These are phyloP conservation scores for Danio jaintianensis DNA, from an alignment of 2,797 vertebrate species.

Conservation along the genomic window DNA sequence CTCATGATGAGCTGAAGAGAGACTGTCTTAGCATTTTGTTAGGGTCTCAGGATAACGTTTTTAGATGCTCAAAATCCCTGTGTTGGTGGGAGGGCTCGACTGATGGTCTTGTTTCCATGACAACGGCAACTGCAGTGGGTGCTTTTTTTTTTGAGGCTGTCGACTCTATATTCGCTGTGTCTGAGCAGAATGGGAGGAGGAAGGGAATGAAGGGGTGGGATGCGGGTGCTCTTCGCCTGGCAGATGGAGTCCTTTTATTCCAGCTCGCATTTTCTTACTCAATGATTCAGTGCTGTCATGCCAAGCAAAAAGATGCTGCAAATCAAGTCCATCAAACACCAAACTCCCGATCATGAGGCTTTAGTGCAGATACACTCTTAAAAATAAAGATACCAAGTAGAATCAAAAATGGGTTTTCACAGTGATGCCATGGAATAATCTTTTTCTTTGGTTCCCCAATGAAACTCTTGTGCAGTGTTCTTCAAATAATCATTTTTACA, in stretches of 20 bases:
- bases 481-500: too few species aligned
- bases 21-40: not conserved
- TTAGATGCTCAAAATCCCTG: conserved; percentile 51
- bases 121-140: conserved; percentile 62
- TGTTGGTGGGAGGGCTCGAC: conserved; percentile 46
- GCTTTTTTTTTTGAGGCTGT: conserved; percentile 48
- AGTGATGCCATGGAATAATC: too few species aligned
- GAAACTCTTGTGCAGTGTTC: too few species aligned
- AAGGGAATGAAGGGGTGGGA: conserved; percentile 12
- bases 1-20: not conserved
- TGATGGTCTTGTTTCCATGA: conserved; percentile 64
- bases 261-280: conserved; percentile 22
- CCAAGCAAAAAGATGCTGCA: conserved; percentile 49
- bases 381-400: too few species aligned
- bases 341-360: not conserved
- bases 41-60: conserved; percentile 38
- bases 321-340: conserved; percentile 22
- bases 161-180: conserved; percentile 46
- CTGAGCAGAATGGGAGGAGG: conserved; percentile 13
- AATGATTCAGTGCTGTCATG: conserved; percentile 45
- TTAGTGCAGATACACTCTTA: not conserved
- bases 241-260: conserved; percentile 63
- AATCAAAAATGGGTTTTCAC: too few species aligned
- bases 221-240: conserved; percentile 35
- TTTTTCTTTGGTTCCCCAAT: too few species aligned